These are phyloP conservation scores for Brachionus rubens DNA, from an alignment of 1,140 invertebrate species.

Conservation along the genomic window DNA sequence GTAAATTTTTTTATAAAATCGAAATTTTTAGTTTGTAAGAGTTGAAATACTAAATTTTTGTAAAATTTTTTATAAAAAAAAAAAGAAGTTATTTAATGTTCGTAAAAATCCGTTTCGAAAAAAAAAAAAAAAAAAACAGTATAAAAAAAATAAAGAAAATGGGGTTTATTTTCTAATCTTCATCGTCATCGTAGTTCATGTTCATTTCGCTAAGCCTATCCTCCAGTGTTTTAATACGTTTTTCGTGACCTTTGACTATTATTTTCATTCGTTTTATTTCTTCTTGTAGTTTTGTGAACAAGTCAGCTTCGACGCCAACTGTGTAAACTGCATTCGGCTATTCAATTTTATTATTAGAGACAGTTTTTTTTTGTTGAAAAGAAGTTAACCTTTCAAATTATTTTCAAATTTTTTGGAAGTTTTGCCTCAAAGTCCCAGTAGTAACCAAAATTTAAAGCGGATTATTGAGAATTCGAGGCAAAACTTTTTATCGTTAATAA, in stretches of 20 bases:
- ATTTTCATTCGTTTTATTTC: conserved; percentile 61
- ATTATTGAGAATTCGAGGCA: not conserved
- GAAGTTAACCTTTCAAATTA: not conserved
- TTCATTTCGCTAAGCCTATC: conserved; percentile 33
- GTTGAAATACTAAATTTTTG: not conserved
- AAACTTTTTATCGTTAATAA: not conserved
- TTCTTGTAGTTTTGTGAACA: conserved; percentile 51
- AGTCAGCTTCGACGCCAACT: conserved; percentile 43
- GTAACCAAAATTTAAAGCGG: no score
- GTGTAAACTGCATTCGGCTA: conserved; percentile 26
- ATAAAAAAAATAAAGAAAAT: conserved; percentile 13
- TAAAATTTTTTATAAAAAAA: not conserved
- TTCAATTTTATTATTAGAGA: not conserved
- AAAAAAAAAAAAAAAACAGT: conserved; percentile 26
- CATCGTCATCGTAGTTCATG: conserved; percentile 42
- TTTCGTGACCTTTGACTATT: conserved; percentile 61
- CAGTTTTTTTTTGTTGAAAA: not conserved
- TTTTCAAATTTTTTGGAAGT: no score
- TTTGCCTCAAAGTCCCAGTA: no score
- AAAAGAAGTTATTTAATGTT: not conserved
- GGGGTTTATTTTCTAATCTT: conserved; percentile 40
- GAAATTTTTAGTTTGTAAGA: not conserved
- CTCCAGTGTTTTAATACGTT: conserved; percentile 60
- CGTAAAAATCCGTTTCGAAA: no score
- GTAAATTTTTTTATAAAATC: no score